Conservation (phyloP, 1,140 invertebrate species). For the Pristionchus pacificus region DNA sequence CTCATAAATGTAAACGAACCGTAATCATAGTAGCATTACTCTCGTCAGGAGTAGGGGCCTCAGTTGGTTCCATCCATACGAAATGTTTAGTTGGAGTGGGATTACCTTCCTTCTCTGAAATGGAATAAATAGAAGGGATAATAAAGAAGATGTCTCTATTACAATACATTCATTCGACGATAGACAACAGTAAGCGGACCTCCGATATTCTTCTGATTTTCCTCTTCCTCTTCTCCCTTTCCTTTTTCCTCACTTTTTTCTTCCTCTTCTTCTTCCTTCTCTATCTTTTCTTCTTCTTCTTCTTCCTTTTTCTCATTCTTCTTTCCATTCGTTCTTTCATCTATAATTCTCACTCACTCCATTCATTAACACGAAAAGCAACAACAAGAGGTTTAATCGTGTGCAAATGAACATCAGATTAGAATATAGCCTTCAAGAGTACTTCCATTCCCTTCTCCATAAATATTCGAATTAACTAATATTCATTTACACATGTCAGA, state of each 20-base stretch:
- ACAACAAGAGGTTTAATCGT: no score
- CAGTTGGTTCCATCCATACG: constrained; percentile 52
- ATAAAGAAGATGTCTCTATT: no score
- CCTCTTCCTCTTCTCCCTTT: neutral
- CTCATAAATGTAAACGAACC: neutral
- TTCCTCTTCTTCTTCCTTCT: neutral
- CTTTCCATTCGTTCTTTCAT: no score
- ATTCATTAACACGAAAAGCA: no score
- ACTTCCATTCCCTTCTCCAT: no score
- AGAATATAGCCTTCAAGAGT: no score
- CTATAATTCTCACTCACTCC: no score
- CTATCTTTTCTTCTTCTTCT: neutral
- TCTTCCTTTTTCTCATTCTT: neutral
- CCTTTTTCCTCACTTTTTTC: neutral
- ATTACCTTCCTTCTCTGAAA: neutral
- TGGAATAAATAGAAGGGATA: no score
- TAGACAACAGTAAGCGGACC: neutral
- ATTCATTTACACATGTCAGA: no score
- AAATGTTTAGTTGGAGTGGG: constrained; percentile 19
- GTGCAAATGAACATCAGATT: no score
- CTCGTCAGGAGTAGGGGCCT: constrained; percentile 51
- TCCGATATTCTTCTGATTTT: neutral
- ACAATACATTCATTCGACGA: neutral
- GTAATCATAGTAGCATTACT: constrained; percentile 37
- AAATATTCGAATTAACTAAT: no score